Evolutionary conservation across 1,140 invertebrate genomes (phyloP).

Genomic region (Lepidurus apus): DNA sequence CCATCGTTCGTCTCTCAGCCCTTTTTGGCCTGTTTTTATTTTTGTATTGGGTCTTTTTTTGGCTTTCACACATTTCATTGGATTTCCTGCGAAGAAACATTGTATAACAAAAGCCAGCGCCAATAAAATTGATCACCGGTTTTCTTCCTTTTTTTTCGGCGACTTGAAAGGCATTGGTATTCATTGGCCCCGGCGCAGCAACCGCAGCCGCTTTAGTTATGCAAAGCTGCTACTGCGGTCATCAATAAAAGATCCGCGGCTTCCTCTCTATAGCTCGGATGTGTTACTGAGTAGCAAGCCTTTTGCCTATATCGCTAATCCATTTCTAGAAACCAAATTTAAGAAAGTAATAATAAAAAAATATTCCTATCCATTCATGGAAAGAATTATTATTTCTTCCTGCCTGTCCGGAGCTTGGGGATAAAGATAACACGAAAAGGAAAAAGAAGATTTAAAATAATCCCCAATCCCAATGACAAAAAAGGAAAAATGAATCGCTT

Average conservation of each 20-base stretch:
- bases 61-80: neutral
- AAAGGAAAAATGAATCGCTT: slow-evolving; percentile 1
- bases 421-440: too few species aligned
- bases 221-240: slow-evolving; percentile 13
- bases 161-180: neutral
- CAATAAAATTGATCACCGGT: slow-evolving; percentile 20
- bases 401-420: too few species aligned
- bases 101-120: neutral
- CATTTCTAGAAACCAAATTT: neutral
- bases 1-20: slow-evolving; percentile 12
- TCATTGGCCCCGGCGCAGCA: neutral
- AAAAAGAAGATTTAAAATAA: neutral
- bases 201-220: neutral
- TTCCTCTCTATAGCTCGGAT: neutral
- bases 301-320: neutral
- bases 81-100: neutral
- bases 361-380: neutral
- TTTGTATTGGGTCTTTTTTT: neutral
- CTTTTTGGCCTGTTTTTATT: neutral
- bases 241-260: slow-evolving; percentile 19
- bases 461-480: neutral
- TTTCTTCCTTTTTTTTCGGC: neutral
- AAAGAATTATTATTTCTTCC: neutral
- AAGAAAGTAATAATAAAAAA: neutral
- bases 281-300: neutral